phyloP scores from a whole-genome alignment of 2,113 vertebrate species.

The Isichthys henryi region DNA sequence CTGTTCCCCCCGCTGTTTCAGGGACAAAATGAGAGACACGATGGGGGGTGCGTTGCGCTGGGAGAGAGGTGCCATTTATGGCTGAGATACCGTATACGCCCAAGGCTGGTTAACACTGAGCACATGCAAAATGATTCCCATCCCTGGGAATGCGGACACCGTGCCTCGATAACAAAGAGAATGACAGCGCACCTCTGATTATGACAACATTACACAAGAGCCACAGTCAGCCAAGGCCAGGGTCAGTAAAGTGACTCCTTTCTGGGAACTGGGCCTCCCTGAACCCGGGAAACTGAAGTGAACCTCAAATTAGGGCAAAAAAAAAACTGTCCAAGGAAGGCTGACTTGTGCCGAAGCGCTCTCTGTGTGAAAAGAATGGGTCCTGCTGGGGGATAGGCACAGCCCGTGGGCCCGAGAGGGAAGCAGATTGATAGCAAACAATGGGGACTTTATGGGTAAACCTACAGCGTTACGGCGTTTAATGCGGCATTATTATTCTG shows the following conservation, averaged over 20 bases:
- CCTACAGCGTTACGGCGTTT: not conserved
- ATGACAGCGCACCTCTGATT: not conserved
- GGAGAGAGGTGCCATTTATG: not conserved
- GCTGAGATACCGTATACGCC: not conserved
- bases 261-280: not conserved
- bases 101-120: not conserved
- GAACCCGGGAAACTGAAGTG: not conserved
- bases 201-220: not conserved
- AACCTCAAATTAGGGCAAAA: not conserved
- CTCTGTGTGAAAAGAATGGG: not conserved
- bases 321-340: not conserved
- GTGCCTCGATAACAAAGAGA: not conserved
- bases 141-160: not conserved
- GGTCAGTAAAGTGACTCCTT: not conserved
- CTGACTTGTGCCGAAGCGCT: not conserved
- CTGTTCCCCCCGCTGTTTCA: not conserved
- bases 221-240: not conserved
- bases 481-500: not conserved
- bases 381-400: not conserved
- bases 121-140: not conserved
- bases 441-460: not conserved
- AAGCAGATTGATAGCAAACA: not conserved
- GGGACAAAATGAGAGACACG: not conserved
- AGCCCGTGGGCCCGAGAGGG: not conserved
- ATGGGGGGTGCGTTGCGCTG: not conserved